phyloP scores from a whole-genome alignment of 1,140 invertebrate species.

The Atta colombica region DNA sequence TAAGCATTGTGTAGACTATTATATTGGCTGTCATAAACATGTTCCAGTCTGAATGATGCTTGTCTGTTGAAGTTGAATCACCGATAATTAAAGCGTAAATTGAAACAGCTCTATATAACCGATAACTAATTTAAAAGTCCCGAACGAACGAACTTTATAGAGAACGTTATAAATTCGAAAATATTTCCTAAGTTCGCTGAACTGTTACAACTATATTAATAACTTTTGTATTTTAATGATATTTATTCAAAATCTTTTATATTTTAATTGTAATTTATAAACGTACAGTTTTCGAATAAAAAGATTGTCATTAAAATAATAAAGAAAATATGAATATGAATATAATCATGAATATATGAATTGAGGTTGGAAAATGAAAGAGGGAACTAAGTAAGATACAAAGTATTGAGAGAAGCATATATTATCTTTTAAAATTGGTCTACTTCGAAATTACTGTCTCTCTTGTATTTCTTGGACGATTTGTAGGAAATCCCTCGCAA shows the following conservation, averaged over 20 bases:
- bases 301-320: neutral
- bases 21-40: neutral
- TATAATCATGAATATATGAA: no score
- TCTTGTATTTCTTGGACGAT: neutral
- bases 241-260: neutral
- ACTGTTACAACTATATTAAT: neutral
- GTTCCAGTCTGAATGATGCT: neutral
- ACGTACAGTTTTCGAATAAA: neutral
- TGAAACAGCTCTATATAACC: neutral
- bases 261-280: neutral
- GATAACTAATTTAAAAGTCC: neutral
- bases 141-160: neutral
- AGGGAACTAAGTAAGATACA: neutral
- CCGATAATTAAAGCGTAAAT: constrained; percentile 21
- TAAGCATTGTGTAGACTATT: neutral
- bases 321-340: neutral
- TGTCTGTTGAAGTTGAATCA: constrained; percentile 2
- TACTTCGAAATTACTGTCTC: neutral
- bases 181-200: neutral
- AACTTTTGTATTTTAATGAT: neutral
- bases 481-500: neutral
- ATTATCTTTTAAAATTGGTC: neutral
- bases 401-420: neutral
- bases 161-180: neutral
- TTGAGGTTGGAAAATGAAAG: neutral